Conservation (phyloP, 2,113 vertebrate genomes). For the Alaudala cheleensis region DNA sequence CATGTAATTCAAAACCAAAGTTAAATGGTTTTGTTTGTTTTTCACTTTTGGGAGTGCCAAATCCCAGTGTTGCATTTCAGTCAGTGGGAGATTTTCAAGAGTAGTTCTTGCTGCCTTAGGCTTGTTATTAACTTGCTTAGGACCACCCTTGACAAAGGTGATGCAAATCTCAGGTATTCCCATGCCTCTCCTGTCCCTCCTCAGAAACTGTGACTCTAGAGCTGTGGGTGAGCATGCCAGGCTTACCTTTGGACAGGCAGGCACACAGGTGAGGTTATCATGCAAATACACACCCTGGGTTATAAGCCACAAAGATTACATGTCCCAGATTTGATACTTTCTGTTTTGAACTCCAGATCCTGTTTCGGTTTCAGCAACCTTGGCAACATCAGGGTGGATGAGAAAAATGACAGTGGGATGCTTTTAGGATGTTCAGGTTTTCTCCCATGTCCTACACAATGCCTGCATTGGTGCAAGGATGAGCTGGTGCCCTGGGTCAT, state of each 20-base stretch:
- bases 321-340: background rate
- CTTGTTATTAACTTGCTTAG: background rate
- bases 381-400: background rate
- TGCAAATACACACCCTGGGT: background rate
- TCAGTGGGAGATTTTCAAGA: background rate
- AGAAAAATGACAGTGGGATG: background rate
- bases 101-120: background rate
- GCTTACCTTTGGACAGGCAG: background rate
- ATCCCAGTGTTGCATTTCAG: background rate
- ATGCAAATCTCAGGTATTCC: background rate
- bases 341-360: background rate
- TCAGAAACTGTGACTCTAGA: background rate
- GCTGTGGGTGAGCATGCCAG: rapidly evolving
- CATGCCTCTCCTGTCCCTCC: background rate
- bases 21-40: background rate
- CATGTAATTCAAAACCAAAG: background rate
- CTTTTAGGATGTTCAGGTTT: background rate
- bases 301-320: background rate
- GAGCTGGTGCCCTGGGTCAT: background rate
- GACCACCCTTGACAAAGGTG: background rate
- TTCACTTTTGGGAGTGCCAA: background rate
- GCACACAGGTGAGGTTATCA: background rate
- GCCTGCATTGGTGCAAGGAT: background rate
- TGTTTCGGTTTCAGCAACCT: background rate
- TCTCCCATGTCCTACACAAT: rapidly evolving